Base-by-base conservation (phyloP, 2,113 vertebrate species). In the Solea senegalensis region DNA sequence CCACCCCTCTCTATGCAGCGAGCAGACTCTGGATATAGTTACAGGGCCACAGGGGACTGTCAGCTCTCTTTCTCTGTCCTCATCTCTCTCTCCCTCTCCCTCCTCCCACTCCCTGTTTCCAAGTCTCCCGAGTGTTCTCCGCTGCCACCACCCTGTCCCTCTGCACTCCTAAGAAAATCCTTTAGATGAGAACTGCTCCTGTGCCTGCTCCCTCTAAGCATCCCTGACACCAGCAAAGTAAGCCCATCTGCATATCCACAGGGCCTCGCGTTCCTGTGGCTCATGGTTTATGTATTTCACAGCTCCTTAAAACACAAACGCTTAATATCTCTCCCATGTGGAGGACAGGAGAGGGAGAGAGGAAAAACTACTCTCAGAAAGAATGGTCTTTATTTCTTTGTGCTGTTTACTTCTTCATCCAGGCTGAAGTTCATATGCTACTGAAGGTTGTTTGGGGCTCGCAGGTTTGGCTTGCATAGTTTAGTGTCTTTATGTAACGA, bases 231-330 rank as follows among this genome's bases (percentile, higher is more conserved):
- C 94, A 96, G 95, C 95, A 95, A 96, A 96, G 96, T 95, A 96
- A 96, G 95, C 95, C 94, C 95, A 97, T 98, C 96, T 97, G 95
- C 97, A 98, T 97, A 97, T 97, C 97, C 95, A 95, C 95, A 95
- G 96, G 96, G 96, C 94, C 96, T 92, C 92, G 95, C 95, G 93
- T 95, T 96, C 96, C 95, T 96, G 95, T 93, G 94, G 95, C 96
- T 98, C 96, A 97, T 97, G 95, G 95, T 96, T 97, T 97, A 97
- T 98, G 96, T 96, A 97, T 96, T 97, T 95, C 95, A 94, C 96
- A 96, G 96, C 95, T 95, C 97, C 95, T 97, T 96, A 96, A 96
- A 95, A 95, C 96, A 95, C 96, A 97, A 97, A 90, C 78, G 87
- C 86, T 88, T 90, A 89, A 91, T 92, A 91, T 93, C 86, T 83